Evolutionary conservation across 2,113 vertebrate species (phyloP), one percentile per base, ranked within the genome.

Genomic region (Carassius carassius): DNA sequence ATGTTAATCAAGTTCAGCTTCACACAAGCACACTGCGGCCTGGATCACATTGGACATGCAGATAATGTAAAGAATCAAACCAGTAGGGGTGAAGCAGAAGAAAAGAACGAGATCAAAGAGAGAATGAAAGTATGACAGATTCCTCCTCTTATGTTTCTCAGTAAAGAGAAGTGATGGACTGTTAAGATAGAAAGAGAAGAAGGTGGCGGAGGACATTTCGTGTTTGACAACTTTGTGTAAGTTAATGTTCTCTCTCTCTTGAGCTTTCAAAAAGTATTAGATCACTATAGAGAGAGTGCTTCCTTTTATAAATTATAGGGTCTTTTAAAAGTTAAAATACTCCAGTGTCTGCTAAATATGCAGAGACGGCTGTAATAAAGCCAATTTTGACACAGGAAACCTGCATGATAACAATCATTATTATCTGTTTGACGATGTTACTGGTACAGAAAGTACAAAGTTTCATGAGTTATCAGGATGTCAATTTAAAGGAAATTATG

Each of bases 1-100:
- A 17, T 58, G 65, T 80, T 83, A 78, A 85, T 84, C 63, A 88
- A 75, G 81, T 88, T 86, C 81, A 75, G 77, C 29, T 70, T 81
- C 76, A 80, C 86, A 44, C 54, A 17, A 76, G 70, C 58, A 62
- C 69, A 65, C 41, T 77, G 76, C 19, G 76, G 77, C 63, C 87
- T 86, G 87, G 84, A 81, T 83, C 72, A 2, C 87, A 84, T 86
- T 84, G 87, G 87, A 88, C 87, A 88, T 83, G 87, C 81, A 84
- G 84, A 83, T 88, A 65, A 86, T 81, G 84, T 81, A 65, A 78
- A 80, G 81, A 88, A 78, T 81, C 81, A 84, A 88, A 83, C 67
- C 84, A 83, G 77, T 76, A 21, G 25, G 63, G 32, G 62, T 60
- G 58, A 69, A 41, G 41, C 47, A 29, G 16, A 76, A 76, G 74